A percentile compares a stretch with the other conserved stretches of the same genome.
These are phyloP conservation scores for Dolichotis patagonum DNA, from an alignment of 2,113 vertebrate species.

Conservation along the genomic window DNA sequence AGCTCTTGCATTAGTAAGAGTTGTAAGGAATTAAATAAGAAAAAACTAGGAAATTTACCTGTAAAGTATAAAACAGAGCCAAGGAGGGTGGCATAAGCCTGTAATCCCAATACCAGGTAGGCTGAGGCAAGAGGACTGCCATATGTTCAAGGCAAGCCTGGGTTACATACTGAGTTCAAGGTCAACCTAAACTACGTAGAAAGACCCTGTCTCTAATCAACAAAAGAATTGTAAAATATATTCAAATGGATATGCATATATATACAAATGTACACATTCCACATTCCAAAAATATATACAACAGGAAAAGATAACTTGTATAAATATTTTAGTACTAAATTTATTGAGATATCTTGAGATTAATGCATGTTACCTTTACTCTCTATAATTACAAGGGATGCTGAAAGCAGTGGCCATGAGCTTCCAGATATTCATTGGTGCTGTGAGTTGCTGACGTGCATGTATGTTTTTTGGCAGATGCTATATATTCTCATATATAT, in stretches of 20 bases:
- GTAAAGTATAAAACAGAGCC: not conserved
- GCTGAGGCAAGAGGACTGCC: not conserved
- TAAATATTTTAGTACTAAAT: not conserved
- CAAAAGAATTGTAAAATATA: not conserved
- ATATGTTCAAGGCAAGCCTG: not conserved
- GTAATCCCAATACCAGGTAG: not conserved
- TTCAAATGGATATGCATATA: not conserved
- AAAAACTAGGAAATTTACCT: not conserved
- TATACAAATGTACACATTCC: not conserved
- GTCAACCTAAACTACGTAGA: not conserved
- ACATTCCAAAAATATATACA: not conserved
- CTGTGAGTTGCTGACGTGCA: not conserved
- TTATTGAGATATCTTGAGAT: not conserved
- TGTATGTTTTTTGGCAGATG: not conserved
- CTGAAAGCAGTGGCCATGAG: not conserved
- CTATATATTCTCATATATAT: not conserved
- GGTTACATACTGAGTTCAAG: not conserved
- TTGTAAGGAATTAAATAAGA: not conserved
- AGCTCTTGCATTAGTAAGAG: not conserved
- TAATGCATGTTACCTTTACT: not conserved
- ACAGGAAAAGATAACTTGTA: not conserved
- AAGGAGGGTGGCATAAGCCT: not conserved
- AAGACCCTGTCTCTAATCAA: not conserved
- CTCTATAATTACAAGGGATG: not conserved
- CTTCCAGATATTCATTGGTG: not conserved